Evolutionary conservation across 2,888 invertebrate genomes (phyloP), one percentile per base, ranked within the genome.

Genomic region (Penaeus monodon): DNA sequence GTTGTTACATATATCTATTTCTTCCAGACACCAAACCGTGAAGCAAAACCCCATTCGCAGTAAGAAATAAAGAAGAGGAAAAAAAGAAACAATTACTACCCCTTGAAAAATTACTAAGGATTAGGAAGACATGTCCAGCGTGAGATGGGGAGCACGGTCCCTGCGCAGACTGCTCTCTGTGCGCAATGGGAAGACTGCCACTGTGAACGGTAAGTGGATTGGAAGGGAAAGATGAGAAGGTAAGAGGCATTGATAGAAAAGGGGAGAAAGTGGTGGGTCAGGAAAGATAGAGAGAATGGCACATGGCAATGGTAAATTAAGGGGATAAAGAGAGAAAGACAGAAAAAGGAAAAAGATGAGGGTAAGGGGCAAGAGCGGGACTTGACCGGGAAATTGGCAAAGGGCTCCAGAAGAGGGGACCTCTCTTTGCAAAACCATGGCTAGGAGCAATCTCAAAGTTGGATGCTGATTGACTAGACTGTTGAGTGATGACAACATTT

Each of bases 81-180:
- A 63, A n/a, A 65, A 24, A 29, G 80, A 80, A 63, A 20, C 57
- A 80, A 27, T 65, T 29, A n/a, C 49, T 1, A 44, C 57, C 2
- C 29, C 65, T 38, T 63, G 27, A 81, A 24, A 65, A 66, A 24
- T 64, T 1, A 24, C 7, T 27, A 10, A 24, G 12, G 63, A 20
- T 20, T 22, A 27, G 33, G 33, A 44, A 57, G 66, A 22, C 57
- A 88, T 88, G 88, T 85, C 88, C n/a, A 82, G 85, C 33, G 85
- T 86, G 57, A 70, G 88, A 80, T 88, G 88, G 88, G 88, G 88
- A 68, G 85, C 85, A 2, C 64, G 86, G 33, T 86, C 88, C 14
- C 76, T 88, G 10, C 64, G 80, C 27, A 68, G 82, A 63, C 73
- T 88, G 27, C 66, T 88, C 24, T 66, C 79, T n/a, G 14, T 85